These are phyloP conservation scores for Acipenser oxyrinchus DNA, from an alignment of 2,797 vertebrate genomes.

Conservation along the genomic window DNA sequence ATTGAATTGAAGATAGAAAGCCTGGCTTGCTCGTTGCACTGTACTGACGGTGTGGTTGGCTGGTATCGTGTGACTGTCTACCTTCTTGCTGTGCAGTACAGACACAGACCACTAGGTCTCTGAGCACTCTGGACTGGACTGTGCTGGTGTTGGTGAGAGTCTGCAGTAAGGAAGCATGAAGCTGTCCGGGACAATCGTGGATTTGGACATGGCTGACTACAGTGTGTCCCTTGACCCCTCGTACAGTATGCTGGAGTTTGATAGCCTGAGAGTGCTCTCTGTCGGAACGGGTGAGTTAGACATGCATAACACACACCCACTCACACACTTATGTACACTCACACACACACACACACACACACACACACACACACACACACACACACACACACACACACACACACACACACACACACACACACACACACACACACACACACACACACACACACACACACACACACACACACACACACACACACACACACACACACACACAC, in stretches of 20 bases:
- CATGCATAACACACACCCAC: neutral
- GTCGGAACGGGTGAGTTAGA: constrained; percentile 46
- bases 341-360: neutral
- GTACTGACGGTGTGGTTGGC: no score
- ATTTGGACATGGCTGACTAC: constrained; percentile 59
- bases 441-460: neutral
- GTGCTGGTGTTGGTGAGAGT: constrained; percentile 23
- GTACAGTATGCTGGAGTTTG: constrained; percentile 66
- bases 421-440: neutral
- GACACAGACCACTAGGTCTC: neutral
- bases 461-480: no score
- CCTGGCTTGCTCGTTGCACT: neutral
- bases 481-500: no score
- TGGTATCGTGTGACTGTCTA: no score
- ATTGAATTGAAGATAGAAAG: neutral
- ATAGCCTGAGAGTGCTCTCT: constrained; percentile 54
- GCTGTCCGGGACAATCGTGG: constrained; percentile 59
- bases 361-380: neutral
- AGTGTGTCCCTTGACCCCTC: constrained; percentile 55
- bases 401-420: constrained; percentile 7
- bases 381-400: neutral
- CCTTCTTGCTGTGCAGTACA: neutral
- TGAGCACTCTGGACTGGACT: neutral
- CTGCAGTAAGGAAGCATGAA: constrained; percentile 49
- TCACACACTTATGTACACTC: neutral